phyloP scores from a whole-genome alignment of 2,888 invertebrate genomes.

The Sialis fuliginosa region DNA sequence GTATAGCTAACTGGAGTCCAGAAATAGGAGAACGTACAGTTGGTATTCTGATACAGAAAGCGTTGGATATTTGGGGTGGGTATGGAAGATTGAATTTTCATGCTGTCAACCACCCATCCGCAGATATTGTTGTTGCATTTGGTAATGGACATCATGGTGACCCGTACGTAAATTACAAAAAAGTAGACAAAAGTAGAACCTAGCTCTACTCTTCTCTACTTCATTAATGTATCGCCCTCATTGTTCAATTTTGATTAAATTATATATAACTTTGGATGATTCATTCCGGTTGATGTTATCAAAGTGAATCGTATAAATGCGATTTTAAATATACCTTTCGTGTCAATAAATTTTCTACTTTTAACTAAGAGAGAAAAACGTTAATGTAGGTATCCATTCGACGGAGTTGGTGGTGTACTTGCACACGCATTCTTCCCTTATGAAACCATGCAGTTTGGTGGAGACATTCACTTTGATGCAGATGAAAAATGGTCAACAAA shows the following conservation, averaged over 20 bases:
- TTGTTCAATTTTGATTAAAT: not conserved
- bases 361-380: not conserved
- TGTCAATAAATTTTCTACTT: too few species aligned
- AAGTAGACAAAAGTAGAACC: not conserved
- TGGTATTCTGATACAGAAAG: constrained; percentile 35
- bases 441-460: constrained; percentile 32
- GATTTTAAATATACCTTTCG: too few species aligned
- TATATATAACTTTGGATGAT: not conserved
- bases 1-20: constrained; percentile 50
- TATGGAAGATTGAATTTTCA: constrained; percentile 42
- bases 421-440: constrained; percentile 67
- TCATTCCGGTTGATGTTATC: too few species aligned
- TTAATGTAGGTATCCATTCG: constrained; percentile 48
- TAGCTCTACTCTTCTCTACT: not conserved
- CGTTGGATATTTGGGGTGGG: constrained; percentile 49
- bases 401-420: constrained; percentile 51
- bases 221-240: not conserved
- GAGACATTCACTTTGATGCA: constrained; percentile 65
- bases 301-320: too few species aligned
- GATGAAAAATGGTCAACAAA: constrained; percentile 53
- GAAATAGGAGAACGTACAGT: constrained; percentile 37
- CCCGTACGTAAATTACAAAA: constrained; percentile 25
- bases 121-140: constrained; percentile 61
- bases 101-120: constrained; percentile 29
- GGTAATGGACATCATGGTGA: constrained; percentile 52